Evolutionary conservation across 2,113 vertebrate genomes (phyloP).

Genomic region (Mobula birostris): DNA sequence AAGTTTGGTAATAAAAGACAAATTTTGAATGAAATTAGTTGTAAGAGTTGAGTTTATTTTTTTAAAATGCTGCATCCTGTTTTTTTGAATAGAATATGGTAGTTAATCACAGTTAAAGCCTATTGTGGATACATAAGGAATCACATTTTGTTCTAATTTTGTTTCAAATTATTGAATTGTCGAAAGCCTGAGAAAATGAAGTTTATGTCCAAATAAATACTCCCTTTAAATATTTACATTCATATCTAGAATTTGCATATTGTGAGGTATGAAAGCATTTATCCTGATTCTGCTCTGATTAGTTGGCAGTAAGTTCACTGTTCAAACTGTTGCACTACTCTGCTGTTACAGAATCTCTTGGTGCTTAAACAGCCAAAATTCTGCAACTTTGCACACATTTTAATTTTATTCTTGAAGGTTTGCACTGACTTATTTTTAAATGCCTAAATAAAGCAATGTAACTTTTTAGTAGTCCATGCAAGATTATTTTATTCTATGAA

Average conservation of each 20-base stretch:
- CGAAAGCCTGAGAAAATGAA: not conserved
- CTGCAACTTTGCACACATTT: conserved; percentile 33
- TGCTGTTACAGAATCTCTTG: conserved; percentile 17
- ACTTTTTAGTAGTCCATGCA: not conserved
- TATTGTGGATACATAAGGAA: not conserved
- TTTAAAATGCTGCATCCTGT: not conserved
- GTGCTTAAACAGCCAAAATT: conserved; percentile 32
- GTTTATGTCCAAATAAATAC: not conserved
- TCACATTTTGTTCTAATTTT: not conserved
- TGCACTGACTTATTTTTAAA: conserved; percentile 3
- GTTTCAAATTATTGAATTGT: conserved; percentile 15
- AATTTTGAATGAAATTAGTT: not conserved
- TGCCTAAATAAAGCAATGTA: not conserved
- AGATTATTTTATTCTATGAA: not conserved
- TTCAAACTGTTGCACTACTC: conserved; percentile 35
- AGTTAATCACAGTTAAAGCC: not conserved
- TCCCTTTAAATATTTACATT: not conserved
- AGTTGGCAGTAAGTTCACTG: conserved; percentile 26
- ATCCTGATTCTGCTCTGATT: not conserved
- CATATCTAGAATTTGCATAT: not conserved
- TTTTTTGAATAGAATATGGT: not conserved
- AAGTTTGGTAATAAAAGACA: too few relatives aligned
- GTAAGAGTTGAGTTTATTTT: not conserved
- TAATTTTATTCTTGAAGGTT: conserved; percentile 5
- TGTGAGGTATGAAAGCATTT: not conserved